Evolutionary conservation across 37 sponge, comb jelly and placozoan genomes (phyloP), one percentile per base, ranked within the genome.

Genomic region (Axinella damicornis): DNA sequence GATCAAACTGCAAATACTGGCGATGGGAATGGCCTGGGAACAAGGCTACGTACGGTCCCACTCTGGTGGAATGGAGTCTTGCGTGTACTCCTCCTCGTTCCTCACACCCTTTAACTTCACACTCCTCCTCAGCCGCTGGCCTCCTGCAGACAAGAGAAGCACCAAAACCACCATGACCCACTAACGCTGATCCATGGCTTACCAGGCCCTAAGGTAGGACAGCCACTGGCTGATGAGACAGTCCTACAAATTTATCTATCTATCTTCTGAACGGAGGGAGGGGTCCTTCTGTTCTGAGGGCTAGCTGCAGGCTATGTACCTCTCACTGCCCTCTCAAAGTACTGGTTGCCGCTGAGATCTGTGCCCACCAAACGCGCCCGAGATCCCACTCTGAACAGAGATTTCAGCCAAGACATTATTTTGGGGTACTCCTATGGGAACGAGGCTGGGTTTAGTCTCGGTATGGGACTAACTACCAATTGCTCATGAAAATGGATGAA

Each of bases 1-100:
- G n/a, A n/a, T n/a, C n/a, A n/a, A n/a, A n/a, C n/a, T n/a, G n/a
- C n/a, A n/a, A n/a, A n/a, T n/a, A n/a, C n/a, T n/a, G n/a, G n/a
- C n/a, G n/a, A n/a, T n/a, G n/a, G n/a, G n/a, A n/a, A n/a, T n/a
- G n/a, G n/a, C n/a, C n/a, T n/a, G n/a, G n/a, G n/a, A n/a, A n/a
- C n/a, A n/a, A n/a, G n/a, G n/a, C n/a, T n/a, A n/a, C 89, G 34
- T 71, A 91, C 92, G 58, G 25, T 87, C 79, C 92, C 92, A 91
- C 22, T 87, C 87, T 4, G 76, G 79, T 22, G 92, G 88, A 28
- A 91, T 66, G n/a, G 77, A 39, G 2, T 91, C 87, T 57, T 65
- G 56, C 1, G 69, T 62, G 77, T 91, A 91, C 17, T 85, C 57
- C 18, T 91, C 81, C 5, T 24, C 39, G 28, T 62, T 54, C 17